A percentile compares a stretch with the other conserved stretches of the same genome.
phyloP scores from a whole-genome alignment of 2,797 vertebrate genomes.

The Microhierax caerulescens region DNA sequence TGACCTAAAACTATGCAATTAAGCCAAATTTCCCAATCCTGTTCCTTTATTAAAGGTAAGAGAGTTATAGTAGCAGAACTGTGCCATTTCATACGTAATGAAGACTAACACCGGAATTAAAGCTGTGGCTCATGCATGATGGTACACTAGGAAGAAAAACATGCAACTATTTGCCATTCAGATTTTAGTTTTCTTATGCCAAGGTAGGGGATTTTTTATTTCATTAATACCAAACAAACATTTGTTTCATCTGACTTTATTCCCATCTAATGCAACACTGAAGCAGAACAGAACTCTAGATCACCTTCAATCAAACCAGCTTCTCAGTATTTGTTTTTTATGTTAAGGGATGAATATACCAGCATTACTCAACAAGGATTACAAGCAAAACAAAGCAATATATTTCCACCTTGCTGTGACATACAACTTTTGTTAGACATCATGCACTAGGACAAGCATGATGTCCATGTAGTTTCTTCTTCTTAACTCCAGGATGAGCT shows the following conservation, averaged over 20 bases:
- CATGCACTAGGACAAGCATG: neutral
- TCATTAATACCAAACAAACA: constrained; percentile 13
- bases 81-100: neutral
- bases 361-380: neutral
- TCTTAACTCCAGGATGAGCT: neutral
- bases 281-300: constrained; percentile 26
- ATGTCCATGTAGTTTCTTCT: neutral
- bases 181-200: neutral
- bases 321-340: neutral
- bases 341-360: neutral
- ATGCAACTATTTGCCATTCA: neutral
- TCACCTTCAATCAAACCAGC: neutral
- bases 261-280: neutral
- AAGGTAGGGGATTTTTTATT: constrained; percentile 1
- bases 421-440: neutral
- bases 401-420: neutral
- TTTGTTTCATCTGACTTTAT: constrained; percentile 6
- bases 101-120: neutral
- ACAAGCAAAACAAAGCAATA: neutral
- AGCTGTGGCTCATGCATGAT: neutral
- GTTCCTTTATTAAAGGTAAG: neutral
- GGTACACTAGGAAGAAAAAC: neutral
- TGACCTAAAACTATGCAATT: neutral
- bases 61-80: neutral
- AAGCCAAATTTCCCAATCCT: neutral